A percentile compares a stretch with the other conserved stretches of the same genome.
These are phyloP conservation scores for Calliopsis andreniformis DNA, from an alignment of 1,140 invertebrate species.

Conservation along the genomic window DNA sequence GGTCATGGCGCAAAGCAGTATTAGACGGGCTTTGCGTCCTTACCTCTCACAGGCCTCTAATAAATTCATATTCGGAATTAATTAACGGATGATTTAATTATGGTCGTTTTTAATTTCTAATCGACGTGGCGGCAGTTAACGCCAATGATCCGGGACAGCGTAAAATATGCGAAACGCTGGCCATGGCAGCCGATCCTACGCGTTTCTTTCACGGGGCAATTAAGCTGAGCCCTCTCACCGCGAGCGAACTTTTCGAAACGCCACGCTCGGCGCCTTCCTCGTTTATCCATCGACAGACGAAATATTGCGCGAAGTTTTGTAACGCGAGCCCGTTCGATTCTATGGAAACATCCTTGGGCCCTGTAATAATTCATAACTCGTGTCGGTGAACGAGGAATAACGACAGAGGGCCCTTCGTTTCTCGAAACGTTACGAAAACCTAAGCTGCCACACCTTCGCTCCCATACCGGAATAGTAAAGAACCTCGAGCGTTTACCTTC, in stretches of 20 bases:
- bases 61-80: conserved; percentile 66
- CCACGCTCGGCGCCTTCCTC: neutral
- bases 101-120: conserved; percentile 58
- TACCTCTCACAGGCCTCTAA: conserved; percentile 10
- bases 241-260: neutral
- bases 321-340: neutral
- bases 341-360: conserved; percentile 24
- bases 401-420: conserved; percentile 7
- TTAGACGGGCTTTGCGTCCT: conserved; percentile 13
- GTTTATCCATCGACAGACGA: neutral
- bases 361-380: conserved; percentile 25
- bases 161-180: conserved; percentile 45
- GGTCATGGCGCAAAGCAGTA: conserved; percentile 27
- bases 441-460: conserved; percentile 49
- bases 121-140: conserved; percentile 46
- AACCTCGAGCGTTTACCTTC: conserved; percentile 17
- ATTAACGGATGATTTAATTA: conserved; percentile 64
- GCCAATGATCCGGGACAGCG: conserved; percentile 19
- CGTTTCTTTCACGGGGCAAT: conserved; percentile 1
- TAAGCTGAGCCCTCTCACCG: neutral
- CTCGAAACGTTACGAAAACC: conserved; percentile 43
- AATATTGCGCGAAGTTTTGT: conserved; percentile 11
- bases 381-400: conserved; percentile 26
- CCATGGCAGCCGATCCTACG: neutral
- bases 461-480: conserved; percentile 18